Evolutionary conservation across 2,113 vertebrate species (phyloP).

Genomic region (Nipponia nippon): DNA sequence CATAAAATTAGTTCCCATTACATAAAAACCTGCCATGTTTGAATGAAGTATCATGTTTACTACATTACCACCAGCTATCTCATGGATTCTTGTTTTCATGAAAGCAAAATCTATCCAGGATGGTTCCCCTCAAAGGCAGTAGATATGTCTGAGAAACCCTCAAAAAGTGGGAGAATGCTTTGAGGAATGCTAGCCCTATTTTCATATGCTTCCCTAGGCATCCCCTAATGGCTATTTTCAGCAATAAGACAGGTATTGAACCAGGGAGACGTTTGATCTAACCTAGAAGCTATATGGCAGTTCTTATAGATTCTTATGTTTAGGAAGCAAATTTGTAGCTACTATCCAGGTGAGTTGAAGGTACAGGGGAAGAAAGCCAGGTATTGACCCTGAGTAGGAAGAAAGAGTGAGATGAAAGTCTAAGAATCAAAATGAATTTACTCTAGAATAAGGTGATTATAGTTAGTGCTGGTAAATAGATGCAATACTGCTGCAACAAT

Average conservation of each 20-base stretch:
- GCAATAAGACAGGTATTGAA: not conserved
- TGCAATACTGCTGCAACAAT: not conserved
- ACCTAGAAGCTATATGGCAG: not conserved
- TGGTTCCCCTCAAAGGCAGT: not conserved
- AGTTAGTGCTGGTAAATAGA: not conserved
- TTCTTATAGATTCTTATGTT: not conserved
- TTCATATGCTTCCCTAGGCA: not conserved
- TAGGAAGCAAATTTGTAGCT: not conserved
- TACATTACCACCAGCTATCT: not conserved
- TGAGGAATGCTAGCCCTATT: not conserved
- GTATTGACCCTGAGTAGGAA: not conserved
- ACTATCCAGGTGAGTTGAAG: not conserved
- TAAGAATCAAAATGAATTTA: not conserved
- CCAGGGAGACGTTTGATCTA: not conserved
- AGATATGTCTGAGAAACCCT: not conserved
- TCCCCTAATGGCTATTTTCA: not conserved
- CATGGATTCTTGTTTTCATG: not conserved
- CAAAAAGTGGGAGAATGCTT: not conserved
- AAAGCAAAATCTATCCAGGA: not conserved
- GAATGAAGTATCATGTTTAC: not conserved
- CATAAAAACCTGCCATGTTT: not conserved
- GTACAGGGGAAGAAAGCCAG: not conserved
- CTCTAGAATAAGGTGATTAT: not conserved
- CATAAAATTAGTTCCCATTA: not conserved
- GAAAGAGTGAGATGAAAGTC: not conserved